phyloP scores from a whole-genome alignment of 2,797 vertebrate genomes.

The Iguana delicatissima region DNA sequence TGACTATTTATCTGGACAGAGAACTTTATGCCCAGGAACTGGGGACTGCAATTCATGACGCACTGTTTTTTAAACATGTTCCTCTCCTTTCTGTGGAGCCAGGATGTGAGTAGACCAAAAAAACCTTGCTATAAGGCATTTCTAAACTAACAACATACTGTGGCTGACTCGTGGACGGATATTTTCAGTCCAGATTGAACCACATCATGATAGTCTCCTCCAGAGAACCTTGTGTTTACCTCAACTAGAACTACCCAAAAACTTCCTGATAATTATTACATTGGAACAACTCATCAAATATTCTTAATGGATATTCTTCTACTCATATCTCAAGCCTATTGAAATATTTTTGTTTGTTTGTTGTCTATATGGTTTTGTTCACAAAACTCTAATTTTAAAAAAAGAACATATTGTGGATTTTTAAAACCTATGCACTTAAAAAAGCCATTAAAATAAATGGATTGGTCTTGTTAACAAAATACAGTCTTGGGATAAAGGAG shows the following conservation, averaged over 20 bases:
- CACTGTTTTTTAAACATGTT: background rate
- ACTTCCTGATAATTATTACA: too few relatives aligned
- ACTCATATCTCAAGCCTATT: too few relatives aligned
- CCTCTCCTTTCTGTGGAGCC: background rate
- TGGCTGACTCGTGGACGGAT: too few relatives aligned
- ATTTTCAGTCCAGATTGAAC: too few relatives aligned
- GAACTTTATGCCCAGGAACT: background rate
- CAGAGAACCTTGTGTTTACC: too few relatives aligned
- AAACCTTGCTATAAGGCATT: background rate
- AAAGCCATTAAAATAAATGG: background rate
- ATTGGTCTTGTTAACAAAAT: constrained; percentile 14
- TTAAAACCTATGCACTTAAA: background rate
- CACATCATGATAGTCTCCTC: too few relatives aligned
- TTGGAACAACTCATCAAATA: too few relatives aligned
- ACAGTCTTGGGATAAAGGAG: background rate
- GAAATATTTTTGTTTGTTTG: too few relatives aligned
- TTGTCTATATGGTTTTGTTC: too few relatives aligned
- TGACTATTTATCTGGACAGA: background rate
- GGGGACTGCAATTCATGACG: background rate
- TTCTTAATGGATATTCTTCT: too few relatives aligned
- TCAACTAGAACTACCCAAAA: too few relatives aligned
- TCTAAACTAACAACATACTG: constrained; percentile 1
- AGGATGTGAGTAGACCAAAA: background rate
- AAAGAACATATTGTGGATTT: background rate
- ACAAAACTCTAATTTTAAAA: too few relatives aligned